Evolutionary conservation across 2,113 vertebrate species (phyloP), one percentile per base, ranked within the genome.

Genomic region (Synodontis membranacea): DNA sequence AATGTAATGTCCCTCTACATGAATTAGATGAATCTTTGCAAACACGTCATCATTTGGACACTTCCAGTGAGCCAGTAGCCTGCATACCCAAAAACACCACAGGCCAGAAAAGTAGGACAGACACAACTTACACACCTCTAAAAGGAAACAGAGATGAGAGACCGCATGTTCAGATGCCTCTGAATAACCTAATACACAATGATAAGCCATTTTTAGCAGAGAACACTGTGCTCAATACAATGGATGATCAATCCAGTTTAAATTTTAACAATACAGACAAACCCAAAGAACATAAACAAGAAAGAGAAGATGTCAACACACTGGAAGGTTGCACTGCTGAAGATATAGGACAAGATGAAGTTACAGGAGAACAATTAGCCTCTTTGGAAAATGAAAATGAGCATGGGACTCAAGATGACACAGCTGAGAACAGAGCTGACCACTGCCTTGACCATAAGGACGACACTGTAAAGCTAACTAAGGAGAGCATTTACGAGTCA

Each of bases 91-190:
- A n/a, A 62, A 90, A 87, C 70, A 70, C 52, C 46, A 64, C 87
- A 86, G 85, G 86, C 23, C 93, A 82, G 82, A 91, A 78, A 60
- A 93, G 88, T 84, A 87, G 14, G 64, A 87, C 58, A n/a, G 80
- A 86, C 10, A 84, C 66, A 60, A 84, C 25, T 34, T 85, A 70
- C 28, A 79, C 19, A 48, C 85, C 68, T 87, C 56, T 42, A 34
- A 28, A 14, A 25, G 75, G 31, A 54, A 81, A 81, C 34, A 68
- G 0, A 37, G 54, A 28, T 4, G 39, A 80, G 84, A 54, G n/a
- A 62, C 82, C 34, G 17, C 58, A 82, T 79, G 62, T 84, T 78
- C 37, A 87, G 7, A 68, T 46, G 64, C 83, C 17, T 46, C 62
- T 48, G 31, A 42, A 83, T 75, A n/a, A 12, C 56, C 58, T 23